These are phyloP conservation scores for Chionoecetes opilio DNA, from an alignment of 1,140 invertebrate genomes.

Conservation along the genomic window DNA sequence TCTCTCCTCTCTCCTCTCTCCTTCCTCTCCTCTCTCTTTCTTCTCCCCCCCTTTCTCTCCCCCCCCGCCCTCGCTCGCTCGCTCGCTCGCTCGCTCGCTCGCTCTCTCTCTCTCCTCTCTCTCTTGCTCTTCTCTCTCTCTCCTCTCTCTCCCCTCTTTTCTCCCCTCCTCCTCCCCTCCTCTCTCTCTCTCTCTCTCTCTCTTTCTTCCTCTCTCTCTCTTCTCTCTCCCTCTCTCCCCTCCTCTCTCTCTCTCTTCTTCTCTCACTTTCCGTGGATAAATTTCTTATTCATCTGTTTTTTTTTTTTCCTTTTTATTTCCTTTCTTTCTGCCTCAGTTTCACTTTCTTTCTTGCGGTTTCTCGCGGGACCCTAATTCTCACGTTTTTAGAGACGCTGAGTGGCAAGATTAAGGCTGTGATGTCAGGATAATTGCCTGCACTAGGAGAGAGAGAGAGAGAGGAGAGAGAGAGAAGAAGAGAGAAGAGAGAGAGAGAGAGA, in stretches of 20 bases:
- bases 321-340: too few species aligned
- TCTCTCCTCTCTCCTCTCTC: too few species aligned
- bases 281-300: not conserved
- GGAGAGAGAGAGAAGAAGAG: not conserved
- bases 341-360: not conserved
- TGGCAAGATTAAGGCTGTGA: not conserved
- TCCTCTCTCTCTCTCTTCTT: not conserved
- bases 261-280: not conserved
- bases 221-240: not conserved
- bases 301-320: too few species aligned
- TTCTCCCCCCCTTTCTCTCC: too few species aligned
- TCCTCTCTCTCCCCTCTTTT: too few species aligned
- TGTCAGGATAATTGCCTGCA: not conserved
- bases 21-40: too few species aligned
- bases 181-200: slow-evolving; percentile 44
- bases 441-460: not conserved
- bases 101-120: too few species aligned
- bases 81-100: too few species aligned
- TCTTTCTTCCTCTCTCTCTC: slow-evolving; percentile 34
- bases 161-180: not conserved
- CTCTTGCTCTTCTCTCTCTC: too few species aligned
- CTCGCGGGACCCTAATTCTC: not conserved
- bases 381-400: not conserved
- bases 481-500: slow-evolving; percentile 13
- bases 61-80: too few species aligned